A percentile compares a stretch with the other conserved stretches of the same genome.
Evolutionary conservation across 1,140 invertebrate species (phyloP).

Genomic region (Potamilus streckersoni): DNA sequence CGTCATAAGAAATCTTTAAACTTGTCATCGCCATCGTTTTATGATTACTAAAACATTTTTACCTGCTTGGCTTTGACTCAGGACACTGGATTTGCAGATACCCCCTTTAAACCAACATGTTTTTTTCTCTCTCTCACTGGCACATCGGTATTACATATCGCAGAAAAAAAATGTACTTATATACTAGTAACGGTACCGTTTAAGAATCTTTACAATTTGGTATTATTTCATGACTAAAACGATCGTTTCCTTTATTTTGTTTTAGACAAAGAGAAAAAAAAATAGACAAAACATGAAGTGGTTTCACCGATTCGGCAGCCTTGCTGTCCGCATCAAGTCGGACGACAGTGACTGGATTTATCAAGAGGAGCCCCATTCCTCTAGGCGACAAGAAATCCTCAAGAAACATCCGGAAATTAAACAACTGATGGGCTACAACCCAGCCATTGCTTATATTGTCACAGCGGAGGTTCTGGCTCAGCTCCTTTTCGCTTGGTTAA

Average conservation of each 20-base stretch:
- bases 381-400: constrained; percentile 59
- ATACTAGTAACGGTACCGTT: too few species aligned
- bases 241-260: neutral
- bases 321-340: constrained; percentile 23
- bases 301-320: constrained; percentile 31
- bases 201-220: too few species aligned
- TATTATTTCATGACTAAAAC: too few species aligned
- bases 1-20: too few species aligned
- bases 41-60: too few species aligned
- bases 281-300: constrained; percentile 31
- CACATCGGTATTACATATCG: too few species aligned
- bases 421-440: constrained; percentile 64
- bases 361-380: constrained; percentile 60
- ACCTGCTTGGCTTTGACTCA: too few species aligned
- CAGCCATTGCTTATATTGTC: constrained; percentile 56
- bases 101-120: too few species aligned
- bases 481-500: constrained; percentile 52
- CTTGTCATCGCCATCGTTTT: too few species aligned
- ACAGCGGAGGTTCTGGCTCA: constrained; percentile 49
- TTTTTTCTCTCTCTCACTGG: too few species aligned
- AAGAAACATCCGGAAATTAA: constrained; percentile 67
- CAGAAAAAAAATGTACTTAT: too few species aligned
- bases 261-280: neutral
- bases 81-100: too few species aligned
- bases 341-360: constrained; percentile 55